Conservation (phyloP, 1,140 invertebrate genomes). For the Anthonomus grandis region DNA sequence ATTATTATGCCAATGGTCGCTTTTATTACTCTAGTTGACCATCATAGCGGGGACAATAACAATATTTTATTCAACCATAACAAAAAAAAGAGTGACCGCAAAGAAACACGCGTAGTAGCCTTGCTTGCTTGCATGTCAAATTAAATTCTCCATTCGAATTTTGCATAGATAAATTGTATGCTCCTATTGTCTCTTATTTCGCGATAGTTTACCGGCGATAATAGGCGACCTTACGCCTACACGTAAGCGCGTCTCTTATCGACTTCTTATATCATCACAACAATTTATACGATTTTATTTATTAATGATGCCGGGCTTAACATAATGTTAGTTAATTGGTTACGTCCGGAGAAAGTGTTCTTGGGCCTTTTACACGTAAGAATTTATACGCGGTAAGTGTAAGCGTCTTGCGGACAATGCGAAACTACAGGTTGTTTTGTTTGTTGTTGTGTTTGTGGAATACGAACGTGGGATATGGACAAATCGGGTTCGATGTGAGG, state of each 20-base stretch:
- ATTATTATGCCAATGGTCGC: too few relatives aligned
- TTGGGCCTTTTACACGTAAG: neutral
- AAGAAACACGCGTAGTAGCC: slow-evolving; percentile 1
- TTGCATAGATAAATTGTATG: too few relatives aligned
- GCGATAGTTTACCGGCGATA: neutral
- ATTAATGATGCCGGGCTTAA: neutral
- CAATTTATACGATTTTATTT: neutral
- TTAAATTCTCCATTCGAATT: neutral
- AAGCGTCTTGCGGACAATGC: neutral
- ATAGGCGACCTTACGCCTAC: too few relatives aligned
- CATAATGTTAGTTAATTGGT: neutral
- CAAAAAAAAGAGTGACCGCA: neutral
- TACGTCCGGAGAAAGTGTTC: neutral
- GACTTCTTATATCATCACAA: neutral
- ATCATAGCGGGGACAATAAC: too few relatives aligned
- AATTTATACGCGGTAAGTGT: neutral
- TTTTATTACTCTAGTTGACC: too few relatives aligned
- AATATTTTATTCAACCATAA: neutral
- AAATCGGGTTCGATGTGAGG: slow-evolving; percentile 21
- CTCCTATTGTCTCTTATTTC: too few relatives aligned
- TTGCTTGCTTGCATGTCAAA: too few relatives aligned
- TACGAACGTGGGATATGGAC: slow-evolving; percentile 10
- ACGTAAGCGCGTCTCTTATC: neutral
- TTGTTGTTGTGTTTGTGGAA: neutral
- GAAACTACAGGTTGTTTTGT: neutral